phyloP scores from a whole-genome alignment of 2,888 invertebrate species.

The Proisotoma minuta region DNA sequence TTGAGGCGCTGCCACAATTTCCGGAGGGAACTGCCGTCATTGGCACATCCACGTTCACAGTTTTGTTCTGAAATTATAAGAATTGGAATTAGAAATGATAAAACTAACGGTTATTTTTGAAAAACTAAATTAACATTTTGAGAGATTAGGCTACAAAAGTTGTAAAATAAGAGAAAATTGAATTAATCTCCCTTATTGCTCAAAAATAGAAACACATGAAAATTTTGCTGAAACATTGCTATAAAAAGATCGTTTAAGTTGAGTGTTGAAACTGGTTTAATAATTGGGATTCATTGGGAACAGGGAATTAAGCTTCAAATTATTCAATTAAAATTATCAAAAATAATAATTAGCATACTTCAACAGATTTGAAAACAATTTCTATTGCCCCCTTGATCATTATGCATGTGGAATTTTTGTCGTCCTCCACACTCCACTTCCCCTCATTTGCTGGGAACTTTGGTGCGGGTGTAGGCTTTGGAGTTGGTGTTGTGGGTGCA shows the following conservation, averaged over 20 bases:
- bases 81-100: not conserved
- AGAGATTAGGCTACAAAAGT: too few relatives aligned
- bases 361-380: slow-evolving; percentile 58
- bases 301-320: too few relatives aligned
- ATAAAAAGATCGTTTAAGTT: too few relatives aligned
- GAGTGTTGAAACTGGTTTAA: too few relatives aligned
- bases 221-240: too few relatives aligned
- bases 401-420: slow-evolving; percentile 60
- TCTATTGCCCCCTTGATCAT: slow-evolving; percentile 63
- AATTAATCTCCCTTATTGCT: too few relatives aligned
- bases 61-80: slow-evolving; percentile 15
- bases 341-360: slow-evolving; percentile 47
- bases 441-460: slow-evolving; percentile 51
- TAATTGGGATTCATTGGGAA: too few relatives aligned
- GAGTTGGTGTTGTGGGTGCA: slow-evolving; percentile 23
- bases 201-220: too few relatives aligned
- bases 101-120: too few relatives aligned
- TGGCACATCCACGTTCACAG: slow-evolving; percentile 27
- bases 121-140: too few relatives aligned
- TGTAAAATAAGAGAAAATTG: too few relatives aligned
- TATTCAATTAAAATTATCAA: too few relatives aligned
- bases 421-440: slow-evolving; percentile 55
- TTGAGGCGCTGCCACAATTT: slow-evolving; percentile 51
- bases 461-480: slow-evolving; percentile 40
- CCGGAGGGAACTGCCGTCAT: slow-evolving; percentile 50